phyloP scores from a whole-genome alignment of 2,888 invertebrate genomes.

The Ichneumon xanthorius region DNA sequence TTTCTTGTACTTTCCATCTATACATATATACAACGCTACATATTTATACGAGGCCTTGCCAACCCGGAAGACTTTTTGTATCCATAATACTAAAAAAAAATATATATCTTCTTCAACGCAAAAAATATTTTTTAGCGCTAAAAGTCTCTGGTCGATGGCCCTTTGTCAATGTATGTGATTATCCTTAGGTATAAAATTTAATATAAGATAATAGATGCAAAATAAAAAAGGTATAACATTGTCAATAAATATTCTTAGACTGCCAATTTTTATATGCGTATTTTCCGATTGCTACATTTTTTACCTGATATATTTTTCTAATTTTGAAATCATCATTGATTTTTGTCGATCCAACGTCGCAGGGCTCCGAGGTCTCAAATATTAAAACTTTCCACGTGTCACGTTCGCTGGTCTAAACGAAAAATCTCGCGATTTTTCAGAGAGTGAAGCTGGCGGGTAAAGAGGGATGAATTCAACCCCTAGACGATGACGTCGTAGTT shows the following conservation, averaged over 20 bases:
- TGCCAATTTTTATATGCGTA: neutral
- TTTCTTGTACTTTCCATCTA: constrained; percentile 26
- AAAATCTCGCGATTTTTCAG: neutral
- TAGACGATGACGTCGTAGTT: neutral
- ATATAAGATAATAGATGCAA: too few species aligned
- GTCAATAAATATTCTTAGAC: too few species aligned
- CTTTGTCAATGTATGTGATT: too few species aligned
- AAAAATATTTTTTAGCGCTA: neutral
- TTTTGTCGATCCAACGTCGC: neutral
- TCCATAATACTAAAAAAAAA: neutral
- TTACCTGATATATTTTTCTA: neutral
- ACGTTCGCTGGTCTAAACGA: neutral
- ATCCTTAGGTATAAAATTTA: too few species aligned
- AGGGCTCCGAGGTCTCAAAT: neutral
- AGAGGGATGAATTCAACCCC: neutral
- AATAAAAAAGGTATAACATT: too few species aligned
- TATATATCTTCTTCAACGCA: neutral
- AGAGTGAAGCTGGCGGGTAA: neutral
- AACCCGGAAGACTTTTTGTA: neutral
- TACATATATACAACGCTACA: neutral
- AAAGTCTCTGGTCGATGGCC: too few species aligned
- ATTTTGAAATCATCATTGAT: neutral
- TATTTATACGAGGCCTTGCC: constrained; percentile 10
- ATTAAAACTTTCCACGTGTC: neutral
- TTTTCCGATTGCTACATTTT: neutral